Evolutionary conservation across 2,888 invertebrate genomes (phyloP).

Genomic region (Hyposoter didymator): DNA sequence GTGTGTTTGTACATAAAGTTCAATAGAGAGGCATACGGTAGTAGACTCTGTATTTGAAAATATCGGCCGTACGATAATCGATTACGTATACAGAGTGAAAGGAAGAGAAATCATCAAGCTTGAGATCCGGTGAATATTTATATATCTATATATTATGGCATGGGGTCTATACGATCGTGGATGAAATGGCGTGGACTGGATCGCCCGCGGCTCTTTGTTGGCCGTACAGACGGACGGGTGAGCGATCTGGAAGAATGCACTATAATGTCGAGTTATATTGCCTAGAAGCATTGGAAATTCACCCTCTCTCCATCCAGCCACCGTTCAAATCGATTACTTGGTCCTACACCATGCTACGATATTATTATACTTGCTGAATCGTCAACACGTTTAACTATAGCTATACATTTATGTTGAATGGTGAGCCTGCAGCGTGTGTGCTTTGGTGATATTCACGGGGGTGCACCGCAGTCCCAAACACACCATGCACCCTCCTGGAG

Average conservation of each 20-base stretch:
- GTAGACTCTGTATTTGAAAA: slow-evolving; percentile 52
- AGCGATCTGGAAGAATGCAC: slow-evolving; percentile 70
- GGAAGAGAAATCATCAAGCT: slow-evolving; percentile 74
- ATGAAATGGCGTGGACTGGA: slow-evolving; percentile 59
- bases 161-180: slow-evolving; percentile 36
- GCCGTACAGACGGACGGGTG: slow-evolving; percentile 65
- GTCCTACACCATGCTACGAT: slow-evolving; percentile 30
- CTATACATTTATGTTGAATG: slow-evolving; percentile 10
- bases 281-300: slow-evolving; percentile 57
- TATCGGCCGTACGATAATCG: slow-evolving; percentile 76
- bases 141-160: slow-evolving; percentile 22
- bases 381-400: slow-evolving; percentile 14
- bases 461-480: slow-evolving; percentile 58
- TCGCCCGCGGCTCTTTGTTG: slow-evolving; percentile 64
- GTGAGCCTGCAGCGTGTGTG: slow-evolving; percentile 41
- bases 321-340: slow-evolving; percentile 70
- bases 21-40: slow-evolving; percentile 32
- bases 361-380: slow-evolving; percentile 46
- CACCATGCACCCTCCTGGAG: slow-evolving; percentile 59
- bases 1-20: not conserved
- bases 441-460: slow-evolving; percentile 49
- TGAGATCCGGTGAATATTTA: slow-evolving; percentile 61
- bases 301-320: slow-evolving; percentile 33
- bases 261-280: slow-evolving; percentile 67
- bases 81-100: slow-evolving; percentile 76